Evolutionary conservation across 92 coral and sea anemone species (phyloP), one percentile per base, ranked within the genome.

Genomic region (Actinostola sp.): DNA sequence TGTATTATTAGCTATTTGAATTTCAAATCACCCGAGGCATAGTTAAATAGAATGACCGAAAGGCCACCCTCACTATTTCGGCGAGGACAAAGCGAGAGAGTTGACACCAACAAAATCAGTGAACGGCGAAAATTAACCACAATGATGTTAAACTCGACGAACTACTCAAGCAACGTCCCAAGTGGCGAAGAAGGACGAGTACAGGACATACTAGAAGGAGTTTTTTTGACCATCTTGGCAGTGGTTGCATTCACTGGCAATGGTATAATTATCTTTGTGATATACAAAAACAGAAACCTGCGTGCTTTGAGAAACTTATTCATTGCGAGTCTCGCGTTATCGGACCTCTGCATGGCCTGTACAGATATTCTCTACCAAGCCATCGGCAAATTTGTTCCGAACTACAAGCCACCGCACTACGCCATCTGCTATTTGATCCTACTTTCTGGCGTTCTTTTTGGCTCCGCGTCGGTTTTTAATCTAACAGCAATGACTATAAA

Each of bases 401-500:
- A 79, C 34, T 83, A 78, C 48, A 33, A 23, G 26, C 86, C 86
- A 1, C 77, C 86, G 0, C 88, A 79, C 19, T 51, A 41, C 8
- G 79, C 86, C 2, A 10, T 88, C 16, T 88, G 93, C 34, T 88
- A 83, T 56, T 48, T 88, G 29, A 75, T 88, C 32, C 81, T 88
- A 39, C 67, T 88, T 9, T 78, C 77, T 66, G 93, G 89, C 1
- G 93, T 88, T 12, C 20, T 88, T 1, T 88, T 88, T 23, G 88
- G 86, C 1, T 63, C 93, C 0, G 93, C 86, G 19, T 88, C 93
- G 0, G 93, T 88, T 38, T 83, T 88, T 61, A 88, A 77, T 36
- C 67, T 88, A 13, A 88, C 93, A 19, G 93, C 89, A 14, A 88
- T 88, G 93, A 72, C 89, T 0, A 51, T 88, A 42, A 81, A 83